phyloP scores from a whole-genome alignment of 2,888 invertebrate genomes.

The Brachylomia viminalis region DNA sequence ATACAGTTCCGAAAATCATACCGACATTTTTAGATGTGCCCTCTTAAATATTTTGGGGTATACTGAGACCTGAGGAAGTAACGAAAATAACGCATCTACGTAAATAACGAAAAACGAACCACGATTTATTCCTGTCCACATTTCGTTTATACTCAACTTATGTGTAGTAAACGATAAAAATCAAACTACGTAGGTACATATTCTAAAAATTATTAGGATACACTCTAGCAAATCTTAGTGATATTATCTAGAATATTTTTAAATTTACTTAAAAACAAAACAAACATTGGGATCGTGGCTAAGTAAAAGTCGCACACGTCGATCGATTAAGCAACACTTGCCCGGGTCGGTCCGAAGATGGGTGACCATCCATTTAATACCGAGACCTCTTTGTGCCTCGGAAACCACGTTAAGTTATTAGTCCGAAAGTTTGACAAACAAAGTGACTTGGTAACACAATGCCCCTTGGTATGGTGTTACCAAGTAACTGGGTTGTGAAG shows the following conservation, averaged over 20 bases:
- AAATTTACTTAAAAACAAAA: not conserved
- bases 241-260: too few relatives aligned
- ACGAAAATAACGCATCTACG: slow-evolving; percentile 48
- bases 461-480: not conserved
- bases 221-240: not conserved
- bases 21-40: slow-evolving; percentile 85
- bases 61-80: slow-evolving; percentile 84
- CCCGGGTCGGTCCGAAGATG: not conserved
- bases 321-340: too few relatives aligned
- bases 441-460: too few relatives aligned
- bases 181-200: not conserved
- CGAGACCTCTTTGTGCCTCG: not conserved
- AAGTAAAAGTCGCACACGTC: too few relatives aligned
- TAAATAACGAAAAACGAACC: slow-evolving; percentile 36
- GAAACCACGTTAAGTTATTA: not conserved
- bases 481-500: not conserved
- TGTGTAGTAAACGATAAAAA: not conserved
- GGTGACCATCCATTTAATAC: not conserved
- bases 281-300: not conserved
- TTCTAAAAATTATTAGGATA: not conserved
- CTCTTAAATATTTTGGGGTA: slow-evolving; percentile 90
- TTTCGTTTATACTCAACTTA: not conserved
- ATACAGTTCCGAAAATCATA: slow-evolving; percentile 66
- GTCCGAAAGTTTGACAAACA: not conserved
- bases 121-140: not conserved